These are phyloP conservation scores for Plestiodon gilberti DNA, from an alignment of 2,113 vertebrate species.

Conservation along the genomic window DNA sequence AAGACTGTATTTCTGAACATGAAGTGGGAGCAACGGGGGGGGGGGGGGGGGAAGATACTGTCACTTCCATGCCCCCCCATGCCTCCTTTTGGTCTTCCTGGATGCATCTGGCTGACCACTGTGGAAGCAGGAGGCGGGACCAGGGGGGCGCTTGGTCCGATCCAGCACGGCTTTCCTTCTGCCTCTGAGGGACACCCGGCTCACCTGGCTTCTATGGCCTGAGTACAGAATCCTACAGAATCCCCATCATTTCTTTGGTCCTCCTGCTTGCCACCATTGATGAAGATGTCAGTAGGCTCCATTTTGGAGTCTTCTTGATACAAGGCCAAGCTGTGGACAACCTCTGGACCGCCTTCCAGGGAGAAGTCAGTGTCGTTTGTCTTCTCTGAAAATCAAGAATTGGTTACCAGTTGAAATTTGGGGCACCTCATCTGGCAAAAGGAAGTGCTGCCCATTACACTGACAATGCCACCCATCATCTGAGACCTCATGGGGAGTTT, in stretches of 20 bases:
- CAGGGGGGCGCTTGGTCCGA: neutral
- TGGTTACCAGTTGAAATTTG: neutral
- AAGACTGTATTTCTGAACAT: neutral
- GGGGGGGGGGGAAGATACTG: no score
- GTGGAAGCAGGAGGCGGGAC: neutral
- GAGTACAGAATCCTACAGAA: constrained; percentile 57
- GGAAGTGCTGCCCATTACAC: neutral
- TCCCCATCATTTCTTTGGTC: constrained; percentile 70
- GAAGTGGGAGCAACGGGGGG: neutral
- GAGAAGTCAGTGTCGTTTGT: constrained; percentile 45
- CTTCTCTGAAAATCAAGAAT: constrained; percentile 51
- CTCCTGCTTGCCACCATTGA: constrained; percentile 76
- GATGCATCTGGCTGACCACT: neutral
- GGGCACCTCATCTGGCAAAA: neutral
- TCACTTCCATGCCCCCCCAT: no score
- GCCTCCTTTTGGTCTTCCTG: neutral
- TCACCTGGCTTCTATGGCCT: constrained; percentile 75
- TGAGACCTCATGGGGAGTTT: neutral
- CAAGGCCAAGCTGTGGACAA: neutral
- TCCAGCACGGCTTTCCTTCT: neutral
- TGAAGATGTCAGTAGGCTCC: constrained; percentile 56
- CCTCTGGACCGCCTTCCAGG: constrained; percentile 31
- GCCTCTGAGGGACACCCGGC: neutral
- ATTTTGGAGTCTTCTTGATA: constrained; percentile 4
- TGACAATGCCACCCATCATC: neutral